phyloP scores from a whole-genome alignment of 1,140 invertebrate genomes.

The Formica selysi region DNA sequence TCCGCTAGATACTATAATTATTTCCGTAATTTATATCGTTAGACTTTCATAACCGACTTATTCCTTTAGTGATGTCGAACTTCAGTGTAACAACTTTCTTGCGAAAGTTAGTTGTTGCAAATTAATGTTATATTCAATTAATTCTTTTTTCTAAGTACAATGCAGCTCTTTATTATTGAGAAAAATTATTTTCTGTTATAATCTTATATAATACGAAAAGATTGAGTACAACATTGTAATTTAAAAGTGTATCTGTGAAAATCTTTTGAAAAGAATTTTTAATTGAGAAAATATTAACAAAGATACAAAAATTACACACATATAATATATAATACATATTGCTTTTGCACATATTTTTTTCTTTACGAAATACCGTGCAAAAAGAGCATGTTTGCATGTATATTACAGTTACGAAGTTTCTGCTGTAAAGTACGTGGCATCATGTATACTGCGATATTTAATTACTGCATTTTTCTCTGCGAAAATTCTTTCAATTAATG shows the following conservation, averaged over 20 bases:
- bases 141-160: background rate
- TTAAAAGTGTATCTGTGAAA: background rate
- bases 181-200: too few species aligned
- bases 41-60: conserved; percentile 17
- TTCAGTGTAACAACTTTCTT: background rate
- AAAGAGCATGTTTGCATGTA: background rate
- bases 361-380: background rate
- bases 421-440: background rate
- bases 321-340: background rate
- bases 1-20: conserved; percentile 45
- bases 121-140: background rate
- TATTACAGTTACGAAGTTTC: conserved; percentile 26
- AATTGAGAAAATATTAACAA: background rate
- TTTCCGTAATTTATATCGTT: conserved; percentile 68
- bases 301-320: too few species aligned
- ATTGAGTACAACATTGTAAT: background rate
- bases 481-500: conserved; percentile 40
- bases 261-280: background rate
- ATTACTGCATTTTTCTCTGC: conserved; percentile 37
- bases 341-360: background rate
- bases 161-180: background rate
- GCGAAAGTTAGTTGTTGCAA: background rate
- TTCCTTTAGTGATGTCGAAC: background rate
- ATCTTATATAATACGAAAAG: background rate
- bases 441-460: conserved; percentile 39